A percentile compares a stretch with the other conserved stretches of the same genome.
phyloP scores from a whole-genome alignment of 2,888 invertebrate species.

The Crematogaster levior region DNA sequence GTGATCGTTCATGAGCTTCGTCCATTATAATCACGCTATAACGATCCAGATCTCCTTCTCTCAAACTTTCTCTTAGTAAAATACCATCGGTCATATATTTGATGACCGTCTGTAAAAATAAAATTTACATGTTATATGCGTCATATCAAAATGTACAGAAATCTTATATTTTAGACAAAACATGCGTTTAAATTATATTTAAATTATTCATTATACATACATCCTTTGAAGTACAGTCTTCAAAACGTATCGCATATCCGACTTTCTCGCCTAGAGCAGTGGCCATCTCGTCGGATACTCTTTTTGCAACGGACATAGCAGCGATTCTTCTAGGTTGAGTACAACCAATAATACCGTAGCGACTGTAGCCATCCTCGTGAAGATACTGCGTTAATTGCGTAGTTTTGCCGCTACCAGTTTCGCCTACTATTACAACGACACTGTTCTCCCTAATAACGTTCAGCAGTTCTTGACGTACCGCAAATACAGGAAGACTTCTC shows the following conservation, averaged over 20 bases:
- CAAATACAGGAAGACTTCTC: conserved; percentile 97
- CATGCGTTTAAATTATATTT: background rate
- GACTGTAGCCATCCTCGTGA: conserved; percentile 98
- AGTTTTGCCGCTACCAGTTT: conserved; percentile 98
- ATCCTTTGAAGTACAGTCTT: conserved; percentile 98
- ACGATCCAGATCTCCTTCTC: conserved; percentile 98
- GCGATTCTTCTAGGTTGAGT: conserved; percentile 99
- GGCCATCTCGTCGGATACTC: conserved; percentile 99
- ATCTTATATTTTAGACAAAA: conserved; percentile 8
- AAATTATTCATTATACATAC: conserved; percentile 80
- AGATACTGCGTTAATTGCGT: conserved; percentile 99
- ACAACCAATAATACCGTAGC: conserved; percentile 97
- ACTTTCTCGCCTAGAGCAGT: conserved; percentile 96
- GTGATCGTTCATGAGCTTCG: conserved; percentile 99
- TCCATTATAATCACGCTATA: conserved; percentile 99
- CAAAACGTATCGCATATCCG: conserved; percentile 99
- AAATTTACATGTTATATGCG: background rate
- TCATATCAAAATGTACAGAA: background rate
- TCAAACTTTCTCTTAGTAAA: conserved; percentile 96
- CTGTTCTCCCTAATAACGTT: conserved; percentile 97
- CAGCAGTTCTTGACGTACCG: conserved; percentile 96
- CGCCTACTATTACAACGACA: conserved; percentile 97
- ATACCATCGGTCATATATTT: conserved; percentile 99
- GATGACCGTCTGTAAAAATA: conserved; percentile 90
- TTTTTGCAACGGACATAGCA: conserved; percentile 99